Percentiles rank a stretch among this genome's conserved stretches.
phyloP scores from a whole-genome alignment of 2,113 vertebrate species.

The Chloropsis hardwickii region DNA sequence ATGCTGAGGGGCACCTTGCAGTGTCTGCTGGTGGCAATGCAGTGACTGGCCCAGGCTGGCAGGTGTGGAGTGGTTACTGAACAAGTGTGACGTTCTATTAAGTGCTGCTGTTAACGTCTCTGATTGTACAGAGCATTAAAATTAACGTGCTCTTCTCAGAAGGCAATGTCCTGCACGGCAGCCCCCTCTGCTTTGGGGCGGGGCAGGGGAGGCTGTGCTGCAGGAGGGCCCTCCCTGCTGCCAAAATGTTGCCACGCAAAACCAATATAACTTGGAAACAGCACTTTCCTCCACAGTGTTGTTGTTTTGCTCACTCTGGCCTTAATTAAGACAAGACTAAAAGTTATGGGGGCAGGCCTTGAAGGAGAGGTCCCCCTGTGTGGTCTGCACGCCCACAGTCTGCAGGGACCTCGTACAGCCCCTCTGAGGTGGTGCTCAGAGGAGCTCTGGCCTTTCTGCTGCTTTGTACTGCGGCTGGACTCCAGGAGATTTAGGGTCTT shows the following conservation, averaged over 20 bases:
- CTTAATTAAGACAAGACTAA: too few relatives aligned
- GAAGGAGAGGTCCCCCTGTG: background rate
- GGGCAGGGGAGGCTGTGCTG: background rate
- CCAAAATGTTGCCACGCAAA: background rate
- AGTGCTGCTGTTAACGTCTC: background rate
- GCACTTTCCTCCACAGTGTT: background rate
- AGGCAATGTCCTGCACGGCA: background rate
- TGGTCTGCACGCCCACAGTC: background rate
- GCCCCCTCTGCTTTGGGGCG: background rate
- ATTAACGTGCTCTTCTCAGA: rapidly evolving
- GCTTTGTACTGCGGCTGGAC: background rate
- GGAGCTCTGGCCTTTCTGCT: background rate
- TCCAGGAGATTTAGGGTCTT: background rate
- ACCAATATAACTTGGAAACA: background rate
- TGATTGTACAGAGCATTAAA: background rate
- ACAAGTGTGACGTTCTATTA: rapidly evolving
- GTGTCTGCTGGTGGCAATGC: background rate
- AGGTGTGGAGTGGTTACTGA: background rate
- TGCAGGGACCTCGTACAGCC: background rate
- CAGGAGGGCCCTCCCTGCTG: background rate
- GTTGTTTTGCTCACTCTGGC: background rate
- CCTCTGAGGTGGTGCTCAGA: background rate
- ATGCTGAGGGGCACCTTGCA: background rate
- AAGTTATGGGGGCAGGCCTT: background rate
- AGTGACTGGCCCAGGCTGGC: background rate